phyloP scores from a whole-genome alignment of 2,113 vertebrate species.

The Hucho hucho region DNA sequence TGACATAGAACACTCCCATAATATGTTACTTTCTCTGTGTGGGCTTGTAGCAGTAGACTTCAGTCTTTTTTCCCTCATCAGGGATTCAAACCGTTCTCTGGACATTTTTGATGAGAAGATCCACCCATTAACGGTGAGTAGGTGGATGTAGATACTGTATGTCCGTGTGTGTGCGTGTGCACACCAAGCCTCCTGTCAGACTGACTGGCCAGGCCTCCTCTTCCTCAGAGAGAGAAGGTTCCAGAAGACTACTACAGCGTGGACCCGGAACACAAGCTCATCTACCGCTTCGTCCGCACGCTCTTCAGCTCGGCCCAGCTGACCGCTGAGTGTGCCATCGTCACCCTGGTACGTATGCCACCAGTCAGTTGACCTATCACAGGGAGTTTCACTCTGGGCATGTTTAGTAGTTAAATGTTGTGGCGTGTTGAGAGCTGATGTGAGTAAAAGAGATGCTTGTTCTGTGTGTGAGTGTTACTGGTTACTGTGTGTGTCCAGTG shows the following conservation, averaged over 20 bases:
- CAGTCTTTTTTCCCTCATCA: constrained; percentile 19
- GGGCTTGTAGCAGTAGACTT: background rate
- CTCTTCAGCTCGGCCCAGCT: constrained; percentile 97
- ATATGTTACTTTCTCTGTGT: background rate
- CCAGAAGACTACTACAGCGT: constrained; percentile 93
- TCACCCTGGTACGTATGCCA: constrained; percentile 86
- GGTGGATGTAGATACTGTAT: background rate
- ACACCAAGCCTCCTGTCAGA: background rate
- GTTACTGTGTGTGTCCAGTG: too few species aligned
- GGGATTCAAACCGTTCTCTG: constrained; percentile 75
- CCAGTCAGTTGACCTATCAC: background rate
- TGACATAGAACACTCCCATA: too few species aligned
- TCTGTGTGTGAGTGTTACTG: too few species aligned
- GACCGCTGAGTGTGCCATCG: constrained; percentile 97
- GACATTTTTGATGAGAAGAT: constrained; percentile 99
- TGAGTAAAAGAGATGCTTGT: too few species aligned
- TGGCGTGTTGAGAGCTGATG: too few species aligned
- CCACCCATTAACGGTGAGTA: constrained; percentile 91
- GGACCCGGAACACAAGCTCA: constrained; percentile 97
- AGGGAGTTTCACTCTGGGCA: background rate
- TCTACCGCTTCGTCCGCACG: constrained; percentile 96
- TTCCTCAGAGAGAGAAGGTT: constrained; percentile 89
- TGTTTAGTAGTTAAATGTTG: background rate
- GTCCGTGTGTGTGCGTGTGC: background rate
- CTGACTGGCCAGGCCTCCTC: background rate